These are phyloP conservation scores for Bruchidius siliquastri DNA, from an alignment of 2,888 invertebrate genomes.

Conservation along the genomic window DNA sequence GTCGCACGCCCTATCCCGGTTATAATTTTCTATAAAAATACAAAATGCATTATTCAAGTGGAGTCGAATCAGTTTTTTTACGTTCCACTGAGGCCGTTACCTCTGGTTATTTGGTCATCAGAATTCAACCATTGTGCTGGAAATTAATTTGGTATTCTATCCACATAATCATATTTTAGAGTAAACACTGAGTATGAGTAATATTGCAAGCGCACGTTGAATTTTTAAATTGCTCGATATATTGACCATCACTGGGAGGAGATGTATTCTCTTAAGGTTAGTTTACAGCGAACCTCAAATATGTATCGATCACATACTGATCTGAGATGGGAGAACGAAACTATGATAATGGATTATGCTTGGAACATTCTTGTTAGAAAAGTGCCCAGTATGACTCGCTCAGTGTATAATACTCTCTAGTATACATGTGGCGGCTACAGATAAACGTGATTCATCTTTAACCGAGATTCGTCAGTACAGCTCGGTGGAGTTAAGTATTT, in stretches of 20 bases:
- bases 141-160: conserved; percentile 2
- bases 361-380: no score
- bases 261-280: background rate
- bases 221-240: background rate
- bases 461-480: no score
- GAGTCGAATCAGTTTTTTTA: background rate
- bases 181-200: conserved; percentile 4
- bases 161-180: conserved; percentile 3
- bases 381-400: no score
- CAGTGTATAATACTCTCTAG: no score
- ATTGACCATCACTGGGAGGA: background rate
- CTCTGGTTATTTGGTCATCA: conserved; percentile 1
- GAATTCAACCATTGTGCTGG: conserved; percentile 1
- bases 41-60: conserved; percentile 5
- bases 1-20: background rate
- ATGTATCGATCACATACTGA: no score
- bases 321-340: no score
- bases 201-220: background rate
- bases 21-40: conserved; percentile 2
- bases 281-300: background rate
- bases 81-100: conserved; percentile 1
- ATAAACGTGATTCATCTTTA: no score
- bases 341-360: no score
- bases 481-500: no score
- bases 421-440: no score